Evolutionary conservation across 2,888 invertebrate genomes (phyloP), one percentile per base, ranked within the genome.

Genomic region (Gryllus longicercus): DNA sequence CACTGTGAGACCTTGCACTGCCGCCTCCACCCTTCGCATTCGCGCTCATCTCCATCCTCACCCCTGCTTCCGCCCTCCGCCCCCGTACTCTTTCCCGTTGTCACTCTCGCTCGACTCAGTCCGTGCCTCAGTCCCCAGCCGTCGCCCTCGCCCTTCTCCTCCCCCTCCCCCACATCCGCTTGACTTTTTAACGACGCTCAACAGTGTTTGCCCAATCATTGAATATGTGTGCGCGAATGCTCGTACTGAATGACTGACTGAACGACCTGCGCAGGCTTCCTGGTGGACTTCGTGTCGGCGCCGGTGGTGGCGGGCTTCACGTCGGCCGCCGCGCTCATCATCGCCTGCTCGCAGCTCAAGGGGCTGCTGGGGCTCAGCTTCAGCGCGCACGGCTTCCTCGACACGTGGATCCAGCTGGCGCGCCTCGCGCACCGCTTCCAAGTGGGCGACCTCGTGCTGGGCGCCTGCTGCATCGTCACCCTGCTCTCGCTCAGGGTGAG

Each of bases 281-380:
- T 94, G 14, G 91, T 94, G 21, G 92, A 93, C 82, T 93, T 94
- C 84, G 93, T 94, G 10, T 94, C 94, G 0, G 87, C 91, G 1
- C 93, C 94, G 0, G 94, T 94, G 0, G 92, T 93, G 2, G 91
- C 92, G 1, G 94, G 93, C 0, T 94, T 94, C 85, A 93, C 94
- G 4, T 93, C 94, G 1, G 94, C 94, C 0, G 93, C 94, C 0
- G 93, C 94, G 11, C 85, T 94, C 5, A 93, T 93, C 18, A 94
- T 94, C 83, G 93, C 93, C 0, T 91, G 92, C 11, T 91, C 93
- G 0, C 94, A 94, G 86, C 88, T 93, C n/a, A 93, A 93, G 84
- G 91, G 91, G 25, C 86, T 93, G 16, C 86, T 93, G 2, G 93
- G 93, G 0, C 85, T 93, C 2, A 88, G 86, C 80, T 92, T 91